Percentiles rank a stretch among this genome's conserved stretches.
Evolutionary conservation across 2,888 invertebrate species (phyloP).

Genomic region (Xanthia icteritia): DNA sequence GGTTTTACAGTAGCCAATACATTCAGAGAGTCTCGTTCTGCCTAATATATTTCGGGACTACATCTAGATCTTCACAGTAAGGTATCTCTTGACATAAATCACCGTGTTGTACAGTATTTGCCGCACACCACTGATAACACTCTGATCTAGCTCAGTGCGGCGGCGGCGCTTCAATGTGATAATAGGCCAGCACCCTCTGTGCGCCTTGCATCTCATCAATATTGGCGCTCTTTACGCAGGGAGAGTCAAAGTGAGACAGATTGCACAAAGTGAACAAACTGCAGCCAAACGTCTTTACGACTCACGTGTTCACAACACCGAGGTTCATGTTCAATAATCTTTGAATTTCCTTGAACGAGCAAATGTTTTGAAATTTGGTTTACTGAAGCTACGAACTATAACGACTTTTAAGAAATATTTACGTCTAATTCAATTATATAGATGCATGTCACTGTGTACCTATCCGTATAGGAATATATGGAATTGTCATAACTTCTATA

Average conservation of each 20-base stretch:
- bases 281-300: slow-evolving; percentile 11
- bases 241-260: slow-evolving; percentile 19
- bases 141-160: too few relatives aligned
- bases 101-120: background rate
- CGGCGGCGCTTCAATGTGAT: too few relatives aligned
- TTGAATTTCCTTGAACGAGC: background rate
- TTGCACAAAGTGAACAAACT: slow-evolving; percentile 30
- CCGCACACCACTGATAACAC: background rate
- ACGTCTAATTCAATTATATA: background rate
- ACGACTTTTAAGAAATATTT: background rate
- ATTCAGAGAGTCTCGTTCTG: too few relatives aligned
- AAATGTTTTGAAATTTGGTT: background rate
- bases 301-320: slow-evolving; percentile 2
- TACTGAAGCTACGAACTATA: background rate
- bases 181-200: background rate
- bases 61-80: too few relatives aligned
- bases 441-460: background rate
- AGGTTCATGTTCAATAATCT: slow-evolving; percentile 9
- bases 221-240: slow-evolving; percentile 24
- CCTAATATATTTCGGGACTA: too few relatives aligned
- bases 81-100: background rate
- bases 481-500: background rate
- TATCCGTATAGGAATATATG: background rate
- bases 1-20: too few relatives aligned
- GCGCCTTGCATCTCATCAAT: background rate